Conservation (phyloP, 2,797 vertebrate species). For the Orientallactaga sibirica region DNA sequence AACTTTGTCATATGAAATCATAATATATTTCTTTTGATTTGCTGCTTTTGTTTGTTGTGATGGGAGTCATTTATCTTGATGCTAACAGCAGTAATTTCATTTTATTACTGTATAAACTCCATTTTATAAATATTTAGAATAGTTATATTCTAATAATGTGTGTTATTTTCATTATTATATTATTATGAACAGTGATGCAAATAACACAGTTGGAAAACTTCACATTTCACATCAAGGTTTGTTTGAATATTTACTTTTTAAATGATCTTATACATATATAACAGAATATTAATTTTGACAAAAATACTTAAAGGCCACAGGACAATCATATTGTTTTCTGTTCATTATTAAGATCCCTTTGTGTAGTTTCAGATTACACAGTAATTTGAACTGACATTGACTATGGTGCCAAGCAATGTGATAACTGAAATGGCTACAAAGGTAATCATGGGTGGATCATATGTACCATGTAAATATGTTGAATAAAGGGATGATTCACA, state of each 20-base stretch:
- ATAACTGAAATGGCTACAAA: neutral
- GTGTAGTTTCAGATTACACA: neutral
- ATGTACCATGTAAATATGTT: neutral
- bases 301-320: conserved; percentile 10
- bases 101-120: conserved; percentile 13
- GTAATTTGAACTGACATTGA: neutral
- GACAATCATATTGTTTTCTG: neutral
- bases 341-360: neutral
- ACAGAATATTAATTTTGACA: conserved; percentile 29
- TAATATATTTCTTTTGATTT: neutral
- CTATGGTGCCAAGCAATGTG: neutral
- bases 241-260: neutral
- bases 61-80: conserved; percentile 47
- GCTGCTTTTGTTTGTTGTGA: conserved; percentile 45
- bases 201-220: conserved; percentile 1
- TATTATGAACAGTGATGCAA: neutral
- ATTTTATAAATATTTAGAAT: conserved; percentile 9
- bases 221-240: neutral
- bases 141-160: neutral
- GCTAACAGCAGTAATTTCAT: conserved; percentile 37
- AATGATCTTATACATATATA: neutral
- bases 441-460: neutral
- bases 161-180: neutral
- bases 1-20: neutral
- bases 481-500: neutral